Evolutionary conservation across 2,113 vertebrate genomes (phyloP), one percentile per base, ranked within the genome.

Genomic region (Synchiropus splendidus): DNA sequence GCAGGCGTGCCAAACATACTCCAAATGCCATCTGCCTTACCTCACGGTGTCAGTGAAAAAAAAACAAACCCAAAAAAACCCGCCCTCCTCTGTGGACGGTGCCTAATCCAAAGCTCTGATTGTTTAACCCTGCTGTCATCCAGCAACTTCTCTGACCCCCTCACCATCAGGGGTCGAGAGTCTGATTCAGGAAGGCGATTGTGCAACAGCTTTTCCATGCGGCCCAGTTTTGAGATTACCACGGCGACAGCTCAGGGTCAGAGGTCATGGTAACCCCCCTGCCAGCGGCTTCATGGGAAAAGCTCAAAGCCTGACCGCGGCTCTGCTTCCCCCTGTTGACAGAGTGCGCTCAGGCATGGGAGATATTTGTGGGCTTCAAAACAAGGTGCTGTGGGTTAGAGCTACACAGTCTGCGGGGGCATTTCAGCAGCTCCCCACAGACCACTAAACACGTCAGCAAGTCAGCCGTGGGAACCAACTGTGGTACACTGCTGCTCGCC

Each of bases 171-270:
- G 49, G 72, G 75, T 82, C 72, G 70, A 69, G 58, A 72, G 72
- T 72, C 74, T 75, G 75, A 80, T 77, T 82, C 69, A 64, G 51
- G 59, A 67, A 10, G 68, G 66, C 27, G 64, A 64, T 68, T 65
- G 61, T 40, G 42, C 70, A 58, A 74, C 69, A 70, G 64, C 60
- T 73, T 74, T 72, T 70, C 61, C 68, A 43, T 61, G 60, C 45
- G 67, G 31, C 58, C 54, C 47, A 14, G 8, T 35, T 44, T 50
- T 61, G 42, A 74, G 61, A 79, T 67, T 67, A 77, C 37, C 52
- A 34, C 42, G 50, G 57, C 12, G 54, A 70, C 70, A 64, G 68
- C 53, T 39, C 18, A 31, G 42, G 69, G 54, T 60, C 55, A 64
- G 30, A 43, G 72, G 69, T 80, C 69, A 78, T 8, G 58, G 46